Conservation (phyloP, 2,113 vertebrate species). For the Callorhinus ursinus region DNA sequence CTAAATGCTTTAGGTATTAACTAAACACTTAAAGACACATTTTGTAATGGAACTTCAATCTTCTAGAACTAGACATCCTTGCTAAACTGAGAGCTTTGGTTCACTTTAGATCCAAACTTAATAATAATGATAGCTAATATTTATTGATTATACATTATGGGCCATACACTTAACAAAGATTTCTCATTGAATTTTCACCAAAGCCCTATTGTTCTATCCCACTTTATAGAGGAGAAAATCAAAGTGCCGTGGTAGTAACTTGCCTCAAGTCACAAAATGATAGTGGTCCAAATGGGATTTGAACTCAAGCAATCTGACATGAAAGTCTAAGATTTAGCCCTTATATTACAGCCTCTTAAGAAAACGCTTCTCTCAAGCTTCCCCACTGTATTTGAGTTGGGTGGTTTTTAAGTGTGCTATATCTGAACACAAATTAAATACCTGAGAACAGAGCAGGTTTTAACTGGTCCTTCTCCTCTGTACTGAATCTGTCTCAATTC, state of each 20-base stretch:
- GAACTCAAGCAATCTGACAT: not conserved
- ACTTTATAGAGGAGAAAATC: not conserved
- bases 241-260: not conserved
- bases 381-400: not conserved
- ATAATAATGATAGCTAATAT: not conserved
- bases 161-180: not conserved
- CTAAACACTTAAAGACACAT: not conserved
- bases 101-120: not conserved
- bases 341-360: not conserved
- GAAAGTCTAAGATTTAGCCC: not conserved
- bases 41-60: not conserved
- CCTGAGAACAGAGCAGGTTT: not conserved
- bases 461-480: not conserved
- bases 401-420: not conserved
- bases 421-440: not conserved
- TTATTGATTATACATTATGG: not conserved
- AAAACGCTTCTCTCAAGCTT: not conserved
- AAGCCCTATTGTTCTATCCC: not conserved
- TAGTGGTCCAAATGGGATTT: not conserved
- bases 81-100: not conserved
- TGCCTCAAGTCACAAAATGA: not conserved
- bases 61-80: not conserved
- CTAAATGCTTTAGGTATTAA: constrained; percentile 1
- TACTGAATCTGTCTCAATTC: not conserved
- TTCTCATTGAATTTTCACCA: not conserved